phyloP scores from a whole-genome alignment of 2,888 invertebrate genomes.

The Heliconius cydno region DNA sequence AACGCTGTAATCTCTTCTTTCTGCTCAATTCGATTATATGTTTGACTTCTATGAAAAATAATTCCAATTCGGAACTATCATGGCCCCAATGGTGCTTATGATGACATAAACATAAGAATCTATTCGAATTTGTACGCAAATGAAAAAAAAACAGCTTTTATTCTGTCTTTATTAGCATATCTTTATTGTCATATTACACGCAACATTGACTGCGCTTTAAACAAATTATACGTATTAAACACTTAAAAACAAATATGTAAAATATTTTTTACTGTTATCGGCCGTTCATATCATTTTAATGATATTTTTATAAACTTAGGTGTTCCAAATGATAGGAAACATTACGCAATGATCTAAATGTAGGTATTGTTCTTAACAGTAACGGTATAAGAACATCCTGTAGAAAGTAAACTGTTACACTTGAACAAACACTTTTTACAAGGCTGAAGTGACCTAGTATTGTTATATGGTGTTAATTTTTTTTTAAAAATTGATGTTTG shows the following conservation, averaged over 20 bases:
- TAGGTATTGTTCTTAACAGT: slow-evolving; percentile 27
- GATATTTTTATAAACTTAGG: background rate
- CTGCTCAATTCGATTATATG: background rate
- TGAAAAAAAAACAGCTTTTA: background rate
- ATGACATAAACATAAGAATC: background rate
- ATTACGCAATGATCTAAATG: background rate
- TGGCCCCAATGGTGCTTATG: background rate
- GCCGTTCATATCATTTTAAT: background rate
- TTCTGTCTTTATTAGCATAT: background rate
- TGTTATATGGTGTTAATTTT: slow-evolving; percentile 31
- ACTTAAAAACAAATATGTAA: background rate
- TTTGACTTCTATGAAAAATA: background rate
- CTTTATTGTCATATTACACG: background rate
- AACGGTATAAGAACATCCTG: slow-evolving; percentile 59
- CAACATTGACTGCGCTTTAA: background rate
- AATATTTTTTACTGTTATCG: background rate
- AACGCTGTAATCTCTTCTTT: background rate
- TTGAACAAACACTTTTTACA: slow-evolving; percentile 61
- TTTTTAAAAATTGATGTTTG: too few relatives aligned
- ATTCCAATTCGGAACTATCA: background rate
- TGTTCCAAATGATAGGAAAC: background rate
- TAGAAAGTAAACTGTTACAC: slow-evolving; percentile 57
- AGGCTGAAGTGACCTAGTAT: slow-evolving; percentile 59
- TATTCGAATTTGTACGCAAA: background rate
- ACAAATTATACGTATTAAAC: background rate